Conservation (phyloP, 2,888 invertebrate species). For the Hofmannophila pseudospretella region DNA sequence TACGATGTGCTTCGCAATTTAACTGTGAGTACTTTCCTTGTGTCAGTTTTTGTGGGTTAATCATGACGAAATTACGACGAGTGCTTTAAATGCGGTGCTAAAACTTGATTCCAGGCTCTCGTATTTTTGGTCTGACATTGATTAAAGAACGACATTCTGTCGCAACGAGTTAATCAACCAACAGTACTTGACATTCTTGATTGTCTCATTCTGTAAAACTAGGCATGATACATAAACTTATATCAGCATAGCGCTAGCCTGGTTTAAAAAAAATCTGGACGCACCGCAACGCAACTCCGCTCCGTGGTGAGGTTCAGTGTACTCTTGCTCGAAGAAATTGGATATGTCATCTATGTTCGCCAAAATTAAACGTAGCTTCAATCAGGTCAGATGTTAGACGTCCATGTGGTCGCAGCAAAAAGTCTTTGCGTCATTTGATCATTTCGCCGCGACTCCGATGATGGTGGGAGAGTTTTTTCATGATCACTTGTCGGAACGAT, state of each 20-base stretch:
- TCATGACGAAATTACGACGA: constrained; percentile 2
- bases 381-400: constrained; percentile 42
- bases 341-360: constrained; percentile 47
- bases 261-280: too few relatives aligned
- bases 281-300: not conserved
- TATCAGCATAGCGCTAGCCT: too few relatives aligned
- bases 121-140: not conserved
- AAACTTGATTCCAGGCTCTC: not conserved
- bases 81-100: not conserved
- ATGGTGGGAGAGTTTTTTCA: constrained; percentile 53
- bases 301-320: constrained; percentile 35
- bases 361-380: constrained; percentile 34
- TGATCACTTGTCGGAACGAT: constrained; percentile 62
- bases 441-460: constrained; percentile 47
- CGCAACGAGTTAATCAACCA: not conserved
- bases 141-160: not conserved
- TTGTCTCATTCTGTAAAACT: too few relatives aligned
- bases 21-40: constrained; percentile 1
- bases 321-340: constrained; percentile 42
- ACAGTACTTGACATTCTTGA: not conserved
- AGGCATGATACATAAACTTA: too few relatives aligned
- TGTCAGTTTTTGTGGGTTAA: constrained; percentile 5
- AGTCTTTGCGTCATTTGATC: constrained; percentile 64
- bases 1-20: constrained; percentile 7
- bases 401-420: constrained; percentile 49